Percentiles rank a stretch among this genome's conserved stretches.
Evolutionary conservation across 2,888 invertebrate genomes (phyloP).

Genomic region (Patella pellucida): DNA sequence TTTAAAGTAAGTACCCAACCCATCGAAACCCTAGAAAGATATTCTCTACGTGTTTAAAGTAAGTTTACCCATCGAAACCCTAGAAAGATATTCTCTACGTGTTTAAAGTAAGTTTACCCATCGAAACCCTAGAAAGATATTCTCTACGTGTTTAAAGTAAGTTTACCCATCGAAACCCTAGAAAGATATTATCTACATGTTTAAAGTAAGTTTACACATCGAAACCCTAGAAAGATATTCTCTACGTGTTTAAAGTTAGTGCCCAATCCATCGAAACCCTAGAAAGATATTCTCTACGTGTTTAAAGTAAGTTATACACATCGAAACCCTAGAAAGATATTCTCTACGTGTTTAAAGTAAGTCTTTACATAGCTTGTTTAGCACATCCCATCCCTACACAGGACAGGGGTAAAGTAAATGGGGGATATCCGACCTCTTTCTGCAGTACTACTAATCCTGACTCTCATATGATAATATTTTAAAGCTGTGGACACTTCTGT

Average conservation of each 20-base stretch:
- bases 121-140: constrained; percentile 66
- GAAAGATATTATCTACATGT: constrained; percentile 65
- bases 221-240: constrained; percentile 67
- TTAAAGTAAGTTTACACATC: constrained; percentile 68
- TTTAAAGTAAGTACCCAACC: constrained; percentile 68
- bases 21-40: constrained; percentile 68
- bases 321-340: constrained; percentile 66
- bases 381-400: no score
- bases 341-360: constrained; percentile 68
- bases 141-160: constrained; percentile 68
- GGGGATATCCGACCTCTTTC: no score
- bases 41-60: constrained; percentile 68
- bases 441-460: no score
- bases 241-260: constrained; percentile 66
- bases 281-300: constrained; percentile 65
- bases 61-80: constrained; percentile 69
- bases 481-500: no score
- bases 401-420: no score
- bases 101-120: constrained; percentile 70
- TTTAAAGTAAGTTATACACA: constrained; percentile 69
- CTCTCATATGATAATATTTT: no score
- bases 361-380: constrained; percentile 12
- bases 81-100: constrained; percentile 63
- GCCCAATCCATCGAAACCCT: constrained; percentile 69
- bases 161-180: constrained; percentile 68